phyloP scores from a whole-genome alignment of 2,888 invertebrate genomes.

The Nesidiocoris tenuis region DNA sequence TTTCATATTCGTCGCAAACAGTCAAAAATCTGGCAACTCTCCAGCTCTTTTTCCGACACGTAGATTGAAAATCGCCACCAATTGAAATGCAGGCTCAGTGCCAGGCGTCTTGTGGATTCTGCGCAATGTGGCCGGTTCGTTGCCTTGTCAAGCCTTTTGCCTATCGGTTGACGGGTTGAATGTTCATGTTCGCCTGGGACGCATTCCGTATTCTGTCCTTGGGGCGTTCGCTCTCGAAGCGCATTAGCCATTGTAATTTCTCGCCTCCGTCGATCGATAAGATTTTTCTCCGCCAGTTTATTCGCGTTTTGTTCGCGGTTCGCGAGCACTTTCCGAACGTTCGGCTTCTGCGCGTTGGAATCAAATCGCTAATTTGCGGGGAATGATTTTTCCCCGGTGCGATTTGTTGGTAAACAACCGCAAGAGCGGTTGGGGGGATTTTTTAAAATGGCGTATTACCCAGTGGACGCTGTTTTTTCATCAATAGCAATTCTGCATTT shows the following conservation, averaged over 20 bases:
- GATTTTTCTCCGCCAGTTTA: not conserved
- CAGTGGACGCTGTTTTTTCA: no score
- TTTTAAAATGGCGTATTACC: no score
- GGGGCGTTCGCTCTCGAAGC: conserved; percentile 16
- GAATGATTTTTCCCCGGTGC: no score
- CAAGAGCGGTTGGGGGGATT: no score
- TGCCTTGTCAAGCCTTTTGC: not conserved
- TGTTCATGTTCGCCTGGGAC: not conserved
- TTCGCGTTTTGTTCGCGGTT: not conserved
- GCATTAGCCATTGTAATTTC: conserved; percentile 18
- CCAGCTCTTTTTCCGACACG: no score
- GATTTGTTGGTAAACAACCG: no score
- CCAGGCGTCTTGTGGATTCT: not conserved
- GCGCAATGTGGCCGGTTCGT: not conserved
- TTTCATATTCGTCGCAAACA: not conserved
- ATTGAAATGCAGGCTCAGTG: not conserved
- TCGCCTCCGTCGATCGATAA: not conserved
- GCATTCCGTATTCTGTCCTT: conserved; percentile 8
- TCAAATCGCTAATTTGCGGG: no score
- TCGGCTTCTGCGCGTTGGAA: no score
- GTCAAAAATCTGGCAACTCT: not conserved
- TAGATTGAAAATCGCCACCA: not conserved
- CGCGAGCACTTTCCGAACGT: not conserved
- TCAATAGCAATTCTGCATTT: no score
- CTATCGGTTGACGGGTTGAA: not conserved